Percentiles rank a stretch among this genome's conserved stretches.
Conservation (phyloP, 2,888 invertebrate species). For the Allygus modestus region DNA sequence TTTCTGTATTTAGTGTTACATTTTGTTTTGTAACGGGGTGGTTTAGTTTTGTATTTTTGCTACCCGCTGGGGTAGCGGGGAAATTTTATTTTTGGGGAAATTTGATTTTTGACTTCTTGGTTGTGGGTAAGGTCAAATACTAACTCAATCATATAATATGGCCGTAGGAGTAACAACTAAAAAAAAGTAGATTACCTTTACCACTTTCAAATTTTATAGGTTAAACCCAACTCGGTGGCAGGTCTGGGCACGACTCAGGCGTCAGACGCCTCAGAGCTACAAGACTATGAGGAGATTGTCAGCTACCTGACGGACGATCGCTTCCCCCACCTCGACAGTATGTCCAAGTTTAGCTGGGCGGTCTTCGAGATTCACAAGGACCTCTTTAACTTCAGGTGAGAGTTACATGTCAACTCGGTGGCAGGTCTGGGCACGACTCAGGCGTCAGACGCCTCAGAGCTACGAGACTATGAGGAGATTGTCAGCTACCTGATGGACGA, state of each 20-base stretch:
- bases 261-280: slow-evolving; percentile 28
- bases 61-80: too few species aligned
- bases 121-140: too few species aligned
- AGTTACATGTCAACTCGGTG: slow-evolving; percentile 4
- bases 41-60: too few species aligned
- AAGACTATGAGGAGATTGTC: slow-evolving; percentile 55
- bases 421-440: slow-evolving; percentile 7
- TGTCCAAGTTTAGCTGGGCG: slow-evolving; percentile 59
- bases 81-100: too few species aligned
- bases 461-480: slow-evolving; percentile 56
- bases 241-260: background rate
- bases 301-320: slow-evolving; percentile 54
- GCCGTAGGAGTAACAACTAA: too few species aligned
- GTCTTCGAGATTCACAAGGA: slow-evolving; percentile 32
- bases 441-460: slow-evolving; percentile 17
- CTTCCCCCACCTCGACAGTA: slow-evolving; percentile 47
- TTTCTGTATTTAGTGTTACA: too few species aligned
- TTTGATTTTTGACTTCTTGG: too few species aligned
- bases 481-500: slow-evolving; percentile 54
- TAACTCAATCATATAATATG: too few species aligned
- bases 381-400: slow-evolving; percentile 59
- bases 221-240: slow-evolving; percentile 35
- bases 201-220: background rate
- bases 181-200: too few species aligned
- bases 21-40: too few species aligned